phyloP scores from a whole-genome alignment of 2,113 vertebrate species.

The Macheiramphus alcinus region DNA sequence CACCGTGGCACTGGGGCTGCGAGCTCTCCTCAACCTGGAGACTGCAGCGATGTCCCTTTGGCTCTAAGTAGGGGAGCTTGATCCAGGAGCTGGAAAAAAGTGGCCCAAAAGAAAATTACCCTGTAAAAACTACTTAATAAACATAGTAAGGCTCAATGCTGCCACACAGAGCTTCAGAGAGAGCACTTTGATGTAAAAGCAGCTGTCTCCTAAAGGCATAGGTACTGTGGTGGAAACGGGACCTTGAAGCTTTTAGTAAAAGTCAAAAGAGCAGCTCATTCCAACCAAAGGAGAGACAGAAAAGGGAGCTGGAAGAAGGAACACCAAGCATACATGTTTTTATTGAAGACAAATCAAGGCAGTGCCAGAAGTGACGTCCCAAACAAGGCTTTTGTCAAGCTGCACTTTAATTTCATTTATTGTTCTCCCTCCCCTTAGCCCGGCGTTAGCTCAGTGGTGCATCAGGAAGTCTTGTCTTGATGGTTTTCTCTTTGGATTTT shows the following conservation, averaged over 20 bases:
- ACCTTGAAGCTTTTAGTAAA: background rate
- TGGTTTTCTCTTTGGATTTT: slow-evolving; percentile 45
- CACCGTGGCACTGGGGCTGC: fast-evolving
- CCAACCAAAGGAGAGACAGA: background rate
- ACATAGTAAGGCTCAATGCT: background rate
- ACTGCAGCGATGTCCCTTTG: background rate
- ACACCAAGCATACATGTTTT: background rate
- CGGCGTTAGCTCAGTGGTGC: background rate
- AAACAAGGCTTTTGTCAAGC: background rate
- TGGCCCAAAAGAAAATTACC: background rate
- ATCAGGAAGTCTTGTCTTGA: background rate
- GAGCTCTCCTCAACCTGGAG: background rate
- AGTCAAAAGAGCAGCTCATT: background rate
- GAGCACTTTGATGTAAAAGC: background rate
- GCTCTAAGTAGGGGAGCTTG: background rate
- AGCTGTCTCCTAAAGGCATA: background rate
- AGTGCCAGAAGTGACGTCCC: background rate
- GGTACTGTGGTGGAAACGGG: background rate
- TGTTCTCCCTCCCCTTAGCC: background rate
- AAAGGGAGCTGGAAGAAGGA: background rate
- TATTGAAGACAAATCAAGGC: slow-evolving; percentile 23
- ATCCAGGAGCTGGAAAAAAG: background rate
- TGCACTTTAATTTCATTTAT: background rate
- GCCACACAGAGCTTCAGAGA: background rate
- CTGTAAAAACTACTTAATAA: background rate